Percentiles rank a stretch among this genome's conserved stretches.
Evolutionary conservation across 2,113 vertebrate species (phyloP).

Genomic region (Albula glossodonta): DNA sequence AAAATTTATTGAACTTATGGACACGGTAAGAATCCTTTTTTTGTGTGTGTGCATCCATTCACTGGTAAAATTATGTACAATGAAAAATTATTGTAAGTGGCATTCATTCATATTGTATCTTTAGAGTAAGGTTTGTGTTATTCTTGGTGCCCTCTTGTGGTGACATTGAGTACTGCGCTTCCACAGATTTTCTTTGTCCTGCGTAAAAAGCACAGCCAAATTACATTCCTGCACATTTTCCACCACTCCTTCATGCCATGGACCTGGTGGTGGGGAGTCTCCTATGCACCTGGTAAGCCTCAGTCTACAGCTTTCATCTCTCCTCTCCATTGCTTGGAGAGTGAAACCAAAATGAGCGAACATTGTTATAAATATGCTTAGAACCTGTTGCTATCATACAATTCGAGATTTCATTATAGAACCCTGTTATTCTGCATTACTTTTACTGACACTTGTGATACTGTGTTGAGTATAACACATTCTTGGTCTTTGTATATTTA

Average conservation of each 20-base stretch:
- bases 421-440: not conserved
- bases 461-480: not conserved
- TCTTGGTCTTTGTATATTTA: conserved; percentile 4
- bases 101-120: not conserved
- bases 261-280: conserved; percentile 98
- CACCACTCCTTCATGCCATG: conserved; percentile 97
- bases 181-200: conserved; percentile 91
- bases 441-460: not conserved
- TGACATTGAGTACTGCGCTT: conserved; percentile 16
- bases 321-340: not conserved
- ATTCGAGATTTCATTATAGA: not conserved
- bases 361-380: not conserved
- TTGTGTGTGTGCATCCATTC: too few species aligned
- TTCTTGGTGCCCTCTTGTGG: not conserved
- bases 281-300: conserved; percentile 83
- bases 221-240: conserved; percentile 96
- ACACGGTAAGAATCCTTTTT: conserved; percentile 79
- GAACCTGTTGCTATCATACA: not conserved
- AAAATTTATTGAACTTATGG: conserved; percentile 93
- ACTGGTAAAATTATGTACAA: too few species aligned
- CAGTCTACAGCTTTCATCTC: not conserved
- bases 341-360: not conserved
- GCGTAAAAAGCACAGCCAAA: conserved; percentile 92
- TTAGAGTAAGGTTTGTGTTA: not conserved
- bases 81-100: too few species aligned